A percentile compares a stretch with the other conserved stretches of the same genome.
Conservation (phyloP, 2,888 invertebrate genomes). For the Temnothorax unifasciatus region DNA sequence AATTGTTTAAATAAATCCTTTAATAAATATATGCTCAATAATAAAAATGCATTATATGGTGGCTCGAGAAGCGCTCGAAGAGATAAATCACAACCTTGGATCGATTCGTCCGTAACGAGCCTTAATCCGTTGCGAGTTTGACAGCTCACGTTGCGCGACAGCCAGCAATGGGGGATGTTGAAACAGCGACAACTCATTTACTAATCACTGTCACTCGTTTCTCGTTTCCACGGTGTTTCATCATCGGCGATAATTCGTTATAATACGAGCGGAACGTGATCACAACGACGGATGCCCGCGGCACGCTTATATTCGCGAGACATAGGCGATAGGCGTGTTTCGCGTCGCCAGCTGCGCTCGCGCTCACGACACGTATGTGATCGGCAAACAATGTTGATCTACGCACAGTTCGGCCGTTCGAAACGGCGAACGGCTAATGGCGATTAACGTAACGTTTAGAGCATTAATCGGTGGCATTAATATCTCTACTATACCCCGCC, state of each 20-base stretch:
- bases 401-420: slow-evolving; percentile 61
- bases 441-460: slow-evolving; percentile 78
- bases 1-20: background rate
- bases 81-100: slow-evolving; percentile 10
- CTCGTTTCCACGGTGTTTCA: slow-evolving; percentile 23
- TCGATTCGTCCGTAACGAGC: slow-evolving; percentile 34
- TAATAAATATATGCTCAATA: background rate
- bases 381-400: slow-evolving; percentile 70
- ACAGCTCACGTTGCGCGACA: slow-evolving; percentile 44
- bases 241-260: slow-evolving; percentile 55
- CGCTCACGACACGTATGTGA: slow-evolving; percentile 51
- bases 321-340: slow-evolving; percentile 35
- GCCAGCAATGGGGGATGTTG: slow-evolving; percentile 11
- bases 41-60: background rate
- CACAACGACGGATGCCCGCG: slow-evolving; percentile 32
- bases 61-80: background rate
- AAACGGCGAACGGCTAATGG: slow-evolving; percentile 71
- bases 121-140: slow-evolving; percentile 48
- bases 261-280: slow-evolving; percentile 57
- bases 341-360: slow-evolving; percentile 45
- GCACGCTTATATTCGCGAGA: slow-evolving; percentile 53
- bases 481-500: slow-evolving; percentile 53
- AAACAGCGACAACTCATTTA: slow-evolving; percentile 48
- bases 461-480: slow-evolving; percentile 74
- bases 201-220: slow-evolving; percentile 55